phyloP scores from a whole-genome alignment of 2,113 vertebrate genomes.

The Ameiurus melas region DNA sequence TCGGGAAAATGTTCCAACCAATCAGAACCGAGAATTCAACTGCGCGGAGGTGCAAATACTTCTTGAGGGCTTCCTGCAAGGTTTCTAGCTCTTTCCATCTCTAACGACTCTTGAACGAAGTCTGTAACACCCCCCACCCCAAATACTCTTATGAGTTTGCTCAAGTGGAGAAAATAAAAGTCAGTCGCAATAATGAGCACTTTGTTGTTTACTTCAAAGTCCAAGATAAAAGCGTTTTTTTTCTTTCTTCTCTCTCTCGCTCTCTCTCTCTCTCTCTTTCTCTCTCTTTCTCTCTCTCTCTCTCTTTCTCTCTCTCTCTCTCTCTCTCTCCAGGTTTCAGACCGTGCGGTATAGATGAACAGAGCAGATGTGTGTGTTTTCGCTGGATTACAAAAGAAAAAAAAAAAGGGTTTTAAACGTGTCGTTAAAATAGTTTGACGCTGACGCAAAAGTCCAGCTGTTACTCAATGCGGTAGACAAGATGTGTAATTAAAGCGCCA shows the following conservation, averaged over 20 bases:
- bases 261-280: no score
- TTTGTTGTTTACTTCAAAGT: neutral
- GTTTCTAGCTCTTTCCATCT: neutral
- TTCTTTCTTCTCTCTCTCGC: neutral
- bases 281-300: no score
- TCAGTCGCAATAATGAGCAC: neutral
- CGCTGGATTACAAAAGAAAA: neutral
- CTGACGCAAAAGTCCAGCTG: neutral
- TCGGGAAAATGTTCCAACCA: neutral
- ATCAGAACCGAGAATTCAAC: neutral
- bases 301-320: no score
- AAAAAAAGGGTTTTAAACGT: neutral
- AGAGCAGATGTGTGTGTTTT: neutral
- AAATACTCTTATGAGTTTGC: neutral
- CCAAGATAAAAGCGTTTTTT: neutral
- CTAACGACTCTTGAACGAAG: neutral
- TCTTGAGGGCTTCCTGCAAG: neutral
- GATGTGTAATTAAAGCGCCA: neutral
- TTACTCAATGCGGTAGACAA: neutral
- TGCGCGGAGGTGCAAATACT: neutral
- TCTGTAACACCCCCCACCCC: neutral
- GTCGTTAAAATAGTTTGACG: neutral
- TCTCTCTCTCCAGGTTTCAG: neutral
- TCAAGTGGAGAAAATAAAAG: neutral
- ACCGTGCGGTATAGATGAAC: neutral